These are phyloP conservation scores for Pristionchus entomophagus DNA, from an alignment of 2,888 invertebrate species.

Conservation along the genomic window DNA sequence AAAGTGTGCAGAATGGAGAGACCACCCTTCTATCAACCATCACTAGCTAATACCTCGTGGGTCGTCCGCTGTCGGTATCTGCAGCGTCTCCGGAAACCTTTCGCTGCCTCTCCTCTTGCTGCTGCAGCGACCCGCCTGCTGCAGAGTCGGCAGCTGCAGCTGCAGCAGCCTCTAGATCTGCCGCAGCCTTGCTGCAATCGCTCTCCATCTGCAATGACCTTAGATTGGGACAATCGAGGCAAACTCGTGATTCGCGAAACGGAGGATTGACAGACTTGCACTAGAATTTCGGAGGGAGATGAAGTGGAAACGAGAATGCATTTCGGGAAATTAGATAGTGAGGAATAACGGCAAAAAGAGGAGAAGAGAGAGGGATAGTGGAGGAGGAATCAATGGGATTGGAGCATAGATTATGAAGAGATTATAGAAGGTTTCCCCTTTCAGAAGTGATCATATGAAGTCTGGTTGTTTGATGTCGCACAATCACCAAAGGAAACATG, in stretches of 20 bases:
- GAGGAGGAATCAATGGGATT: slow-evolving; percentile 4
- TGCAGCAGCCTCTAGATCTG: neutral
- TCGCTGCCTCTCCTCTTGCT: no score
- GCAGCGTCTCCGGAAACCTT: neutral
- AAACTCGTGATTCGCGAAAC: neutral
- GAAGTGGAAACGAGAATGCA: neutral
- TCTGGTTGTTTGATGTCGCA: neutral
- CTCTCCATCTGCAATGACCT: slow-evolving; percentile 41
- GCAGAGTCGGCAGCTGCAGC: neutral
- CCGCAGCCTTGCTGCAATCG: slow-evolving; percentile 29
- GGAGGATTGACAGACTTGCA: neutral
- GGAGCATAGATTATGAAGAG: neutral
- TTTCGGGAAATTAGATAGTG: neutral
- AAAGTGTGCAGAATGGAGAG: no score
- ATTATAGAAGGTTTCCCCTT: neutral
- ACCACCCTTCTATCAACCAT: neutral
- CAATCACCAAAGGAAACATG: neutral
- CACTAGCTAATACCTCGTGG: neutral
- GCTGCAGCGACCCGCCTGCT: neutral
- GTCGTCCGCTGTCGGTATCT: slow-evolving; percentile 20
- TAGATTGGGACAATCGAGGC: no score
- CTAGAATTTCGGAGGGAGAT: neutral
- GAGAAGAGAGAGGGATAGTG: neutral
- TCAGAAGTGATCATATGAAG: neutral
- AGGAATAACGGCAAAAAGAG: neutral